phyloP scores from a whole-genome alignment of 2,888 invertebrate genomes.

The Andricus curvator region DNA sequence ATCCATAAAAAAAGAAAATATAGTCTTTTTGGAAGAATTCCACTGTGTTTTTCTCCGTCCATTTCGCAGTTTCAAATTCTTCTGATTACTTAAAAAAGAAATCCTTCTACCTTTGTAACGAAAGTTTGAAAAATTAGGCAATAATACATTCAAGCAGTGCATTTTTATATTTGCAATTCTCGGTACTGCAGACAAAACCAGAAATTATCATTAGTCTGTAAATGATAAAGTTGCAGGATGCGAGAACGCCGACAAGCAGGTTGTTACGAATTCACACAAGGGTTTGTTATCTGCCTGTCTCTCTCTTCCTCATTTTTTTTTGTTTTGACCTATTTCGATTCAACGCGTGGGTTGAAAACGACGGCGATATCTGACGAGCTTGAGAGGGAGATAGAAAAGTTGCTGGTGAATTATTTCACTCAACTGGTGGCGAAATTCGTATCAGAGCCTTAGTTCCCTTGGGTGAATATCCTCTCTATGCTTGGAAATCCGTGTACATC shows the following conservation, averaged over 20 bases:
- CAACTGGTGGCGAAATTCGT: conserved; percentile 9
- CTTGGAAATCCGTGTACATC: conserved; percentile 28
- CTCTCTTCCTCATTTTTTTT: background rate
- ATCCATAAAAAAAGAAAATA: too few relatives aligned
- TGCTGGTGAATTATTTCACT: conserved; percentile 25
- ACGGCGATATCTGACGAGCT: background rate
- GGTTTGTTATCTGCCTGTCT: conserved; percentile 10
- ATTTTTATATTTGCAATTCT: background rate
- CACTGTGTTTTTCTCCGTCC: too few relatives aligned
- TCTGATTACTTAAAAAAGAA: too few relatives aligned
- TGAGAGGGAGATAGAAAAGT: conserved; percentile 20
- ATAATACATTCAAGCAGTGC: too few relatives aligned
- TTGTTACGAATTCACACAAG: conserved; percentile 11
- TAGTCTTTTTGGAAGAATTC: too few relatives aligned
- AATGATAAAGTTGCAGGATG: background rate
- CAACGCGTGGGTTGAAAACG: conserved; percentile 3
- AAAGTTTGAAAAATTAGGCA: too few relatives aligned
- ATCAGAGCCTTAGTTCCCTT: background rate
- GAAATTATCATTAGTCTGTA: background rate
- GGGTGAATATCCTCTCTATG: conserved; percentile 1
- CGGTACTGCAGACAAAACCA: background rate
- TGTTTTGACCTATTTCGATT: conserved; percentile 16
- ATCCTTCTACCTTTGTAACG: too few relatives aligned
- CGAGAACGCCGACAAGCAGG: background rate
- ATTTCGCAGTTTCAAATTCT: too few relatives aligned